Percentiles rank a stretch among this genome's conserved stretches.
Conservation (phyloP, 1,140 invertebrate genomes). For the Ips nitidus region DNA sequence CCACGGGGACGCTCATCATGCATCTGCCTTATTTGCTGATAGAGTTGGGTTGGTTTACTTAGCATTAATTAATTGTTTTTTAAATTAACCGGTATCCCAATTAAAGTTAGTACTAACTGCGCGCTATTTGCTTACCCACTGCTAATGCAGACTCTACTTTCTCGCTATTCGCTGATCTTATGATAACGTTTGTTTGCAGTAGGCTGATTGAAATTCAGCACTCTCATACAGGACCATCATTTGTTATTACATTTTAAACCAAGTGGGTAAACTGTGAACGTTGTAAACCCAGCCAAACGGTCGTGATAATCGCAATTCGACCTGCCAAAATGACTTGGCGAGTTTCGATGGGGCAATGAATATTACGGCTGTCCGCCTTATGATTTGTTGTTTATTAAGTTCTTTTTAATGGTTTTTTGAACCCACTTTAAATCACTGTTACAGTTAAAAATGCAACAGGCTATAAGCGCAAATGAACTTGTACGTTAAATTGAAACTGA, state of each 20-base stretch:
- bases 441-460: slow-evolving; percentile 3
- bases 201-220: too few relatives aligned
- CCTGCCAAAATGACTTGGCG: background rate
- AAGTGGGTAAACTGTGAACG: background rate
- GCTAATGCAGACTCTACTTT: too few relatives aligned
- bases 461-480: background rate
- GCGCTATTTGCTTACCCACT: too few relatives aligned
- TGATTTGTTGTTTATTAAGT: slow-evolving; percentile 4
- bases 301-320: background rate
- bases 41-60: slow-evolving; percentile 12
- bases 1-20: slow-evolving; percentile 17
- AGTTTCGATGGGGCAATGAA: background rate
- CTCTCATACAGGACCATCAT: too few relatives aligned
- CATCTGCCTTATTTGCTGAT: slow-evolving; percentile 19
- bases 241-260: too few relatives aligned
- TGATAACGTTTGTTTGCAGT: too few relatives aligned
- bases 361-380: slow-evolving; percentile 1
- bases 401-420: slow-evolving; percentile 1
- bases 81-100: too few relatives aligned
- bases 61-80: background rate
- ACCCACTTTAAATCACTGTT: background rate
- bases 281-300: background rate
- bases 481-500: background rate
- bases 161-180: too few relatives aligned
- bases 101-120: too few relatives aligned